Conservation (phyloP, 1,140 invertebrate species). For the Brachionus angularis region DNA sequence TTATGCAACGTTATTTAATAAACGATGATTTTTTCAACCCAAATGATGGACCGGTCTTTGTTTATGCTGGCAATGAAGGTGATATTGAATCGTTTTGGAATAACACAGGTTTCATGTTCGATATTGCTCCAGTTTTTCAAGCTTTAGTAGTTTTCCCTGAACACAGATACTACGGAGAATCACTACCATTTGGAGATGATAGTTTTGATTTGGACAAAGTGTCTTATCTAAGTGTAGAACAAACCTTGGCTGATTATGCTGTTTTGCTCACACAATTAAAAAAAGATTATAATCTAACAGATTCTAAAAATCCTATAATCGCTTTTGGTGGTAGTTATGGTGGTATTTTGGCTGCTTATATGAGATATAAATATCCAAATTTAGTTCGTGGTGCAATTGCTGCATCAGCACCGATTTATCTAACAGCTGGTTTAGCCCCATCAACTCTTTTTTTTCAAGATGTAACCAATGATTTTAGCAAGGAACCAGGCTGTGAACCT, state of each 20-base stretch:
- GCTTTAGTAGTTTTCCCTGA: constrained; percentile 88
- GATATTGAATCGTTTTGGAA: constrained; percentile 81
- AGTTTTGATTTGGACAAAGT: constrained; percentile 46
- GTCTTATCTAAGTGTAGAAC: constrained; percentile 81
- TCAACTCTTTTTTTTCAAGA: constrained; percentile 32
- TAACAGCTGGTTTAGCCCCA: constrained; percentile 32
- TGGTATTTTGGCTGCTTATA: constrained; percentile 91
- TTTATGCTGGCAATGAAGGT: constrained; percentile 97
- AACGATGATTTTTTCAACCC: constrained; percentile 40
- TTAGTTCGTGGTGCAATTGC: constrained; percentile 78
- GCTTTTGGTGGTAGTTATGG: constrained; percentile 87
- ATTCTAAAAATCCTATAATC: constrained; percentile 69
- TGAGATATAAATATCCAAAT: constrained; percentile 91
- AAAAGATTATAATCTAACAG: constrained; percentile 48
- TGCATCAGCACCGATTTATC: constrained; percentile 83
- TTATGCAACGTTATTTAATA: constrained; percentile 22
- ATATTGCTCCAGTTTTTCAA: constrained; percentile 72
- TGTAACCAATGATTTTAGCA: constrained; percentile 37
- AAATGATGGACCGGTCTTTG: constrained; percentile 73
- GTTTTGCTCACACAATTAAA: constrained; percentile 70
- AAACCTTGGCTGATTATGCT: constrained; percentile 89
- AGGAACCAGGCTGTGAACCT: constrained; percentile 39
- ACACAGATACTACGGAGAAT: constrained; percentile 83
- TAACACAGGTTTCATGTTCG: constrained; percentile 93
- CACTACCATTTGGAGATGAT: constrained; percentile 76